phyloP scores from a whole-genome alignment of 1,140 invertebrate genomes.

The Plodia interpunctella region DNA sequence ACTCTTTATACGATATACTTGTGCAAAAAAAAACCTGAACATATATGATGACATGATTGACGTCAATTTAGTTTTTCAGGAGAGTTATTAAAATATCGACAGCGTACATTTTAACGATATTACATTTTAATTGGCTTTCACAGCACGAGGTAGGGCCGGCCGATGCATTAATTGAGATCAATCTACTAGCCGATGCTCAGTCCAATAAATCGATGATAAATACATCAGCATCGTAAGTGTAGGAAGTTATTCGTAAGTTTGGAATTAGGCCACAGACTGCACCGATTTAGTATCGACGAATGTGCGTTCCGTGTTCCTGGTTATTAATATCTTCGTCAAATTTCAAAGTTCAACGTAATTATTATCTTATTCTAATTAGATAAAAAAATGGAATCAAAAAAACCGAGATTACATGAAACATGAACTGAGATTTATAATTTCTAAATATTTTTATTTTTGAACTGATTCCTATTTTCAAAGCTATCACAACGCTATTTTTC shows the following conservation, averaged over 20 bases:
- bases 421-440: too few relatives aligned
- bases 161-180: neutral
- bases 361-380: neutral
- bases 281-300: neutral
- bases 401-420: too few relatives aligned
- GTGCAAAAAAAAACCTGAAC: too few relatives aligned
- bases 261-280: neutral
- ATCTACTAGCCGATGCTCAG: neutral
- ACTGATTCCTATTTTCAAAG: too few relatives aligned
- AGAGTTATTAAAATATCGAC: neutral
- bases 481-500: too few relatives aligned
- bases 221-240: neutral
- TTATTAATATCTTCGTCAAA: neutral
- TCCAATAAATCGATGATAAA: slow-evolving; percentile 5
- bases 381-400: too few relatives aligned
- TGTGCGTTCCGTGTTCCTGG: neutral
- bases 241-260: neutral
- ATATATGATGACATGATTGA: too few relatives aligned
- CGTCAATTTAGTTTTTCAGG: too few relatives aligned
- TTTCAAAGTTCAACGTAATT: too few relatives aligned
- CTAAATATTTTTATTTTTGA: too few relatives aligned
- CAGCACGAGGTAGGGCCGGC: neutral
- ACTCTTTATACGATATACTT: too few relatives aligned
- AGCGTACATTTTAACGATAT: neutral
- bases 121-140: slow-evolving; percentile 2